Conservation (phyloP, 2,888 invertebrate genomes). For the Polyommatus iphigenia region DNA sequence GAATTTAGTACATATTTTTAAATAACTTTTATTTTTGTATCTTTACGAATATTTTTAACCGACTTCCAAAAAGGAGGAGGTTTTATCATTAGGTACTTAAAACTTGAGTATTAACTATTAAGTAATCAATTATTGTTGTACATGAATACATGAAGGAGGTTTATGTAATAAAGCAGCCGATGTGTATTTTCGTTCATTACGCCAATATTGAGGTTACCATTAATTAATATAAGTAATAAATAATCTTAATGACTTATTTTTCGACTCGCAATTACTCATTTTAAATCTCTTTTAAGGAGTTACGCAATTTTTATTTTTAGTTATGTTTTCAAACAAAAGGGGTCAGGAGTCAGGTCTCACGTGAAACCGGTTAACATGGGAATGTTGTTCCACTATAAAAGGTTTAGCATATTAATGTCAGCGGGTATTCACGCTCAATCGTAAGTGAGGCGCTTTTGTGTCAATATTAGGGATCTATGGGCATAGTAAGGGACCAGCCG, state of each 20-base stretch:
- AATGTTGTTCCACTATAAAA: constrained; percentile 56
- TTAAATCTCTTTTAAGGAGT: neutral
- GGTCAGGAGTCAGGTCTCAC: constrained; percentile 20
- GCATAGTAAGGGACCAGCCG: constrained; percentile 48
- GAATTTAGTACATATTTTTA: neutral
- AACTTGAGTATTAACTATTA: too few relatives aligned
- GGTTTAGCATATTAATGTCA: constrained; percentile 53
- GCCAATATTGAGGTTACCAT: neutral
- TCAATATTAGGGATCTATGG: constrained; percentile 44
- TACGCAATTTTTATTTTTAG: constrained; percentile 26
- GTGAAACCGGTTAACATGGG: constrained; percentile 49
- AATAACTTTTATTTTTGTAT: neutral
- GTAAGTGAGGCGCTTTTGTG: constrained; percentile 43
- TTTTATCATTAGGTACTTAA: too few relatives aligned
- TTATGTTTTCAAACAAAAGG: constrained; percentile 8
- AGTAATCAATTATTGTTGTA: neutral
- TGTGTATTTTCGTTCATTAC: neutral
- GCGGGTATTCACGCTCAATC: constrained; percentile 31
- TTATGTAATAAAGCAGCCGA: neutral
- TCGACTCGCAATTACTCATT: neutral
- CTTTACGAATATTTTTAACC: neutral
- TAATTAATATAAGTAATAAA: neutral
- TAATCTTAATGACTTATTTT: neutral
- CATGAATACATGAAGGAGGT: neutral
- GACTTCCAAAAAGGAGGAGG: too few relatives aligned